These are phyloP conservation scores for Carassius carassius DNA, from an alignment of 2,113 vertebrate genomes.

Conservation along the genomic window DNA sequence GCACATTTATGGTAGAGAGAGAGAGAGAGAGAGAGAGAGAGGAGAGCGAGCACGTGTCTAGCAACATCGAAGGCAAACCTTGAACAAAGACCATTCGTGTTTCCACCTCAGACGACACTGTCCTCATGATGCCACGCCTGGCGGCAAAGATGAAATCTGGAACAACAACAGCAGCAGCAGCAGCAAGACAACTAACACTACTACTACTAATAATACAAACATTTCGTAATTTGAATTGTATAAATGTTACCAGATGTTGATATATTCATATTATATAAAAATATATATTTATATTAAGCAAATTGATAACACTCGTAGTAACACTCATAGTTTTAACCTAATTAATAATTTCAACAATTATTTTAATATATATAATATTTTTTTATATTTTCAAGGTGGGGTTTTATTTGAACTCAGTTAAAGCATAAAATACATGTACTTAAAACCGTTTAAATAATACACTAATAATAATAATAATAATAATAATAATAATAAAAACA, in stretches of 20 bases:
- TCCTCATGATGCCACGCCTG: slow-evolving; percentile 72
- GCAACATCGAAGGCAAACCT: slow-evolving; percentile 58
- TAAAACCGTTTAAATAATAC: not conserved
- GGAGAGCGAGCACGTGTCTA: slow-evolving; percentile 56
- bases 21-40: not conserved
- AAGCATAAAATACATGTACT: too few relatives aligned
- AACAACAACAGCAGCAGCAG: slow-evolving; percentile 10
- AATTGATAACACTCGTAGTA: not conserved
- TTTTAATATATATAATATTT: too few relatives aligned
- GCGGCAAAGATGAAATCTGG: slow-evolving; percentile 61
- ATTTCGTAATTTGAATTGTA: not conserved
- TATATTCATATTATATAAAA: too few relatives aligned
- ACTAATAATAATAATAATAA: not conserved
- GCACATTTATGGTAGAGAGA: slow-evolving; percentile 53
- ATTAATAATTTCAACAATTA: not conserved
- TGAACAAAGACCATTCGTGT: slow-evolving; percentile 71
- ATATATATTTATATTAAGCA: not conserved
- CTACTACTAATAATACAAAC: slow-evolving; percentile 7
- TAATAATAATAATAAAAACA: not conserved
- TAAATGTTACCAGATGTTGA: not conserved
- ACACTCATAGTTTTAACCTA: not conserved
- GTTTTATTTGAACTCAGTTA: not conserved
- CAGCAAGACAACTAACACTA: not conserved
- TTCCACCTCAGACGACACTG: slow-evolving; percentile 51
- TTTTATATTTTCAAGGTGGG: not conserved